Conservation (phyloP, 64 coral and sea anemone species). For the Actinia tenebrosa region DNA sequence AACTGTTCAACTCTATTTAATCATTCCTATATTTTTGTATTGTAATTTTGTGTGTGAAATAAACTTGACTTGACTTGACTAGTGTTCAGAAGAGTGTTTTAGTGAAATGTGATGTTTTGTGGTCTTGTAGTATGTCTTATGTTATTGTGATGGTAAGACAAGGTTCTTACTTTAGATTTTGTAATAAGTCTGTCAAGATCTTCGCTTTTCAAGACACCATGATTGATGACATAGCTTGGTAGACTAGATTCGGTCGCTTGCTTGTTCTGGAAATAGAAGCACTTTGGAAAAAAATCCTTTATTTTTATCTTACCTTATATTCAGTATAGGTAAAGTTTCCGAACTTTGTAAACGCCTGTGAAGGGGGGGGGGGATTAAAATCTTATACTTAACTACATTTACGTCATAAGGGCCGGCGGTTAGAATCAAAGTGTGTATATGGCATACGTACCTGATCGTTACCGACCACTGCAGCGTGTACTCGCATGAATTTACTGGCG, state of each 20-base stretch:
- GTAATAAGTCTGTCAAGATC: background rate
- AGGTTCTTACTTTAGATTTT: constrained; percentile 32
- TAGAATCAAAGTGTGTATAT: too few relatives aligned
- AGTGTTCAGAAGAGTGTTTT: too few relatives aligned
- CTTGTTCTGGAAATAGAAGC: background rate
- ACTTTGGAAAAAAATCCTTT: background rate
- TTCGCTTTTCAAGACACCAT: constrained; percentile 14
- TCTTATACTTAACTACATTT: too few relatives aligned
- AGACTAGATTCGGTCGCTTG: background rate
- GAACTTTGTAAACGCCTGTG: too few relatives aligned
- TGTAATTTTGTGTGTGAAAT: too few relatives aligned
- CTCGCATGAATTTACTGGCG: constrained; percentile 1
- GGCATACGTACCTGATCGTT: background rate
- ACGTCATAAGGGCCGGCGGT: too few relatives aligned
- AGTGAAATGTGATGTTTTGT: background rate
- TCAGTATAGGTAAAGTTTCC: too few relatives aligned
- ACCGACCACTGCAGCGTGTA: background rate
- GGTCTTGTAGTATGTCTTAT: background rate
- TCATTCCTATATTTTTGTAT: too few relatives aligned
- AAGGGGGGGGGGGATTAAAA: too few relatives aligned
- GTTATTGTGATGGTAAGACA: background rate
- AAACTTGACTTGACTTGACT: too few relatives aligned
- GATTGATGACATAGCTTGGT: constrained; percentile 36
- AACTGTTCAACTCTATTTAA: too few relatives aligned
- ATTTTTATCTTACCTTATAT: too few relatives aligned